Evolutionary conservation across 1,140 invertebrate species (phyloP), one percentile per base, ranked within the genome.

Genomic region (Uloborus diversus): DNA sequence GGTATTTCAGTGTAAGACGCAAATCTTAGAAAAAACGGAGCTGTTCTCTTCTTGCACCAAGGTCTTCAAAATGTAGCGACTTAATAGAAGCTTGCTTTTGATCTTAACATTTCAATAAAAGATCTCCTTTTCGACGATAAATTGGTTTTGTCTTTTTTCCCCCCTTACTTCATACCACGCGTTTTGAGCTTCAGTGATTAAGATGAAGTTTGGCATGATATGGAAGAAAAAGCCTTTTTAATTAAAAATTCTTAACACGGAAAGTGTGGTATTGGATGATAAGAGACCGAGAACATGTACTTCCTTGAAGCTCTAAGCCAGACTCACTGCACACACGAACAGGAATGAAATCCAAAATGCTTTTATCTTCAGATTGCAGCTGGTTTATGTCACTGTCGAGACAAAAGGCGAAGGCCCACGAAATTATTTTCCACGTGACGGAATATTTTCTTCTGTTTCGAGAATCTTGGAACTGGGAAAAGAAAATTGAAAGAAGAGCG

Each of bases 321-420:
- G 25, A 14, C 20, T 33, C 25, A 20, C 23, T 30, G 25, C 23
- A 61, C 56, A 59, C 56, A 61, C 33, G 61, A 73, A 49, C 47
- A 27, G 32, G 59, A 73, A 73, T 61, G 42, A 61, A 73, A 73
- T 73, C 42, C 51, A 73, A 61, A 73, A 61, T 27, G 28, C 69
- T 73, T 73, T 73, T 73, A 73, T 73, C 69, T 73, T 35, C 20
- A 49, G 69, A 73, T 61, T 73, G 69, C 69, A 73, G 69, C 69
- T 73, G 53, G 69, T 69, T 69, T 69, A 14, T 51, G 66, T 61
- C 32, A 73, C 53, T 73, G 69, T 73, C 69, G 61, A 73, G 69
- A 73, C 66, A 69, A 69, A 56, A 56, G 66, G 33, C 51, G 35
- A 37, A 61, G 23, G 14, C 35, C 56, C 56, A 35, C 69, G 69